Conservation (phyloP, 2,113 vertebrate genomes). For the Acinonyx jubatus region DNA sequence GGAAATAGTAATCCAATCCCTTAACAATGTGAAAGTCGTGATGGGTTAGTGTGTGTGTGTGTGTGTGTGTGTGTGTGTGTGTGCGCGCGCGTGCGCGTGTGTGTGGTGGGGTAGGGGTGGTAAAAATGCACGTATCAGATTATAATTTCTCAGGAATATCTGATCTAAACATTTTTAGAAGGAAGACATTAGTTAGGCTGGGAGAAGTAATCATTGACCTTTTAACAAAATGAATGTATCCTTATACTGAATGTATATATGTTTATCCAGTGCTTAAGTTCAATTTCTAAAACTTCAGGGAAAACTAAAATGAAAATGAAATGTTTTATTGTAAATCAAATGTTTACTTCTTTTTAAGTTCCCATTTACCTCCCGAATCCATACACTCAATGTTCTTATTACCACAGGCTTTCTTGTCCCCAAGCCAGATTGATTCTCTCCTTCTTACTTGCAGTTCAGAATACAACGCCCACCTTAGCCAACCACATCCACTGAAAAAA, state of each 20-base stretch:
- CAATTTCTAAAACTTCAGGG: slow-evolving; percentile 40
- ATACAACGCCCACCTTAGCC: slow-evolving; percentile 22
- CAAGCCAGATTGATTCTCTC: slow-evolving; percentile 7
- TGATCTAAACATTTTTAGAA: slow-evolving; percentile 28
- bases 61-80: no score
- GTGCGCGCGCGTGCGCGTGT: no score
- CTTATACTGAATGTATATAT: background rate
- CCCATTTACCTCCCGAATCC: background rate
- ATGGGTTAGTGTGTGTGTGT: background rate
- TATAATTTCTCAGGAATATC: background rate
- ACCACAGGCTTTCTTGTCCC: background rate
- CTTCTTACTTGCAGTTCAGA: background rate
- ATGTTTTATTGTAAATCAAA: slow-evolving; percentile 45
- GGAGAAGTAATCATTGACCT: background rate
- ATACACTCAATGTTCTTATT: background rate
- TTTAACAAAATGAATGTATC: slow-evolving; percentile 41
- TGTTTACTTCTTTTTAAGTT: slow-evolving; percentile 40
- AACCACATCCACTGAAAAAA: slow-evolving; percentile 53
- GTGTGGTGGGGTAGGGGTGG: fast-evolving
- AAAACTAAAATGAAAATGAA: slow-evolving; percentile 38
- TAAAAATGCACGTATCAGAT: background rate
- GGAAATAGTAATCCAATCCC: background rate
- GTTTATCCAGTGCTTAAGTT: slow-evolving; percentile 40
- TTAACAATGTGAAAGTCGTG: background rate
- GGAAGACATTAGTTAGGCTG: slow-evolving; percentile 1